Evolutionary conservation across 2,888 invertebrate genomes (phyloP).

Genomic region (Odontocerum albicorne): DNA sequence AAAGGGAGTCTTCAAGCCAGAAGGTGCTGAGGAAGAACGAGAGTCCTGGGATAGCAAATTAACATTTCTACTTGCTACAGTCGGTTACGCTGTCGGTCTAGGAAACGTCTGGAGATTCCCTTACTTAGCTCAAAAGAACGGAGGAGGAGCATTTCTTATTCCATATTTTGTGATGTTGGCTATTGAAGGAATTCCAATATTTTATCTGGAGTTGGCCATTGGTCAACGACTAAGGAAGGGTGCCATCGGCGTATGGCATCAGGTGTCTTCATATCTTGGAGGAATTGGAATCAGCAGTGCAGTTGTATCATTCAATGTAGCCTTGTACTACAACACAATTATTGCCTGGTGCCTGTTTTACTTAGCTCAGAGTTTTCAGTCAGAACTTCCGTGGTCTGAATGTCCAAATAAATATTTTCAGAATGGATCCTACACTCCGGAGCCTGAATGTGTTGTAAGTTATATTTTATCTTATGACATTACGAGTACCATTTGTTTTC

Average conservation of each 20-base stretch:
- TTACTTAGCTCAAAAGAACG: constrained; percentile 92
- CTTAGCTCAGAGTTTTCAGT: constrained; percentile 90
- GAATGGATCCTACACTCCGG: constrained; percentile 76
- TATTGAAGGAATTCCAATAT: constrained; percentile 93
- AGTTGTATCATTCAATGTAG: constrained; percentile 95
- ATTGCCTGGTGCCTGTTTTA: constrained; percentile 98
- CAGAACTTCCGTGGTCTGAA: constrained; percentile 88
- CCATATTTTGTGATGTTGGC: constrained; percentile 95
- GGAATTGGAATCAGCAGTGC: constrained; percentile 94
- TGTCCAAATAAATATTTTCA: constrained; percentile 83
- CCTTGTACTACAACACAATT: constrained; percentile 96
- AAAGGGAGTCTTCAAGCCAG: constrained; percentile 66
- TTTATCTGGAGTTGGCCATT: constrained; percentile 93
- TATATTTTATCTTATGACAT: neutral
- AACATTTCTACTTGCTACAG: constrained; percentile 90
- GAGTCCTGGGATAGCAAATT: constrained; percentile 94
- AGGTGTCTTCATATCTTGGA: constrained; percentile 84
- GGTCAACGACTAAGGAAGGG: constrained; percentile 93
- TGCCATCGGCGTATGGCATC: constrained; percentile 94
- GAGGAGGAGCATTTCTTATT: constrained; percentile 95
- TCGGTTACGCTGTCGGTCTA: constrained; percentile 91
- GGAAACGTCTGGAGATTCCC: constrained; percentile 97
- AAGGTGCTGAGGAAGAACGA: constrained; percentile 73
- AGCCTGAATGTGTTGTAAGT: constrained; percentile 82
- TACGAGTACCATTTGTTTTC: neutral